These are phyloP conservation scores for Cynaeus angustus DNA, from an alignment of 2,888 invertebrate species.

Conservation along the genomic window DNA sequence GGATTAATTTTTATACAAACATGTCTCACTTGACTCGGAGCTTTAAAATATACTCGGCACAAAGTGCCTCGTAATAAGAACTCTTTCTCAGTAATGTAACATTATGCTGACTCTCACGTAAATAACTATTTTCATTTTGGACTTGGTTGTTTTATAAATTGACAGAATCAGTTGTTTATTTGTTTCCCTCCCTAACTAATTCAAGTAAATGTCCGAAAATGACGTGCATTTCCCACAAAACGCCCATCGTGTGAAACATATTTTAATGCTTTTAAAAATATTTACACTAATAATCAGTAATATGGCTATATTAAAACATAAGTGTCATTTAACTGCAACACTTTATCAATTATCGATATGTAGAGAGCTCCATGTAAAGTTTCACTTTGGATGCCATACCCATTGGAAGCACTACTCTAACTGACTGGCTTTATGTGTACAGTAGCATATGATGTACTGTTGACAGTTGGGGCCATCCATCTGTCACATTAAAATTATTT, in stretches of 20 bases:
- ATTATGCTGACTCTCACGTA: too few relatives aligned
- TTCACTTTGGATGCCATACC: constrained; percentile 30
- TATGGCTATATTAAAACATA: constrained; percentile 68
- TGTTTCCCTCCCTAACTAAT: not conserved
- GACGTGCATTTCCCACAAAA: constrained; percentile 29
- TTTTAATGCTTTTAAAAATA: constrained; percentile 54
- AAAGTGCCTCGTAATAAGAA: too few relatives aligned
- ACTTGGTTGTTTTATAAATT: too few relatives aligned
- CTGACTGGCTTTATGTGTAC: constrained; percentile 64
- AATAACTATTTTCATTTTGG: too few relatives aligned
- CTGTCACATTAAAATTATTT: constrained; percentile 71
- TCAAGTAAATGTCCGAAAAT: not conserved
- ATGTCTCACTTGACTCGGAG: too few relatives aligned
- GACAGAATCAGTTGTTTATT: too few relatives aligned
- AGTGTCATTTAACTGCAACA: constrained; percentile 67
- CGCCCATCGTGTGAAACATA: constrained; percentile 49
- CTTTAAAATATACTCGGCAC: too few relatives aligned
- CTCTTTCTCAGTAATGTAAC: too few relatives aligned
- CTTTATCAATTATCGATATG: constrained; percentile 69
- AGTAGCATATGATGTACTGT: constrained; percentile 71
- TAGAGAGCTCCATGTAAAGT: constrained; percentile 54
- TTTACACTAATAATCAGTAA: constrained; percentile 60
- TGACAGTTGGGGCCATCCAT: constrained; percentile 66
- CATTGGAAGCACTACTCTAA: constrained; percentile 10
- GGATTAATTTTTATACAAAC: too few relatives aligned